Evolutionary conservation across 1,140 invertebrate genomes (phyloP).

Genomic region (Colletes latitarsis): DNA sequence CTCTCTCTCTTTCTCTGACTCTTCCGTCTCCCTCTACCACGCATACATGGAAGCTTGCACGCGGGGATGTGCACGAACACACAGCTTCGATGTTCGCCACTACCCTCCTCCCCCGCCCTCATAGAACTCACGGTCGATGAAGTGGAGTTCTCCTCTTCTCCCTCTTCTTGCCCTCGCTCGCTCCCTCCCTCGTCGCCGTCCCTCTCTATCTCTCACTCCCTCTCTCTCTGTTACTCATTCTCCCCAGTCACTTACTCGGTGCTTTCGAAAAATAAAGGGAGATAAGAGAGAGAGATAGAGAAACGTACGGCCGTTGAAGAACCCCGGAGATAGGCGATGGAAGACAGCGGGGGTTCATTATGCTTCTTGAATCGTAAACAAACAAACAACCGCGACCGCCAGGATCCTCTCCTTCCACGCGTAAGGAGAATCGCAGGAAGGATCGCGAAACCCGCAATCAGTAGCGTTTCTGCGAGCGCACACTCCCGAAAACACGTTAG

Average conservation of each 20-base stretch:
- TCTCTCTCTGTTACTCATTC: background rate
- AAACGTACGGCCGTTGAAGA: slow-evolving; percentile 11
- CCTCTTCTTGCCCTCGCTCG: background rate
- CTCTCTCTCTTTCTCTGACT: background rate
- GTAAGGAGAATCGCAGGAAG: background rate
- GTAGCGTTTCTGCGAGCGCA: slow-evolving; percentile 13
- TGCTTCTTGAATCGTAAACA: slow-evolving; percentile 57
- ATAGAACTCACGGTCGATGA: slow-evolving; percentile 52
- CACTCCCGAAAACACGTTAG: background rate
- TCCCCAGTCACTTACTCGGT: slow-evolving; percentile 9
- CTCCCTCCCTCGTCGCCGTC: background rate
- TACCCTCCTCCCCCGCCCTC: slow-evolving; percentile 7
- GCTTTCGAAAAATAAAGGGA: slow-evolving; percentile 43
- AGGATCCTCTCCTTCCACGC: slow-evolving; percentile 7
- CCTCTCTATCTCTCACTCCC: background rate
- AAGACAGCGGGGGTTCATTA: slow-evolving; percentile 48
- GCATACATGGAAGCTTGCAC: background rate
- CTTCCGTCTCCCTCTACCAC: background rate
- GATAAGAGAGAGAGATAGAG: slow-evolving; percentile 4
- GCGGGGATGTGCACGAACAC: background rate
- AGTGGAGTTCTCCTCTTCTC: slow-evolving; percentile 37
- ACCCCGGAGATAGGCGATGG: slow-evolving; percentile 15
- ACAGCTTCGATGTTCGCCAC: background rate
- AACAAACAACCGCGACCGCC: slow-evolving; percentile 40
- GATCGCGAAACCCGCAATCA: slow-evolving; percentile 23